Evolutionary conservation across 2,797 vertebrate genomes (phyloP).

Genomic region (Ctenochaetus hawaiiensis): DNA sequence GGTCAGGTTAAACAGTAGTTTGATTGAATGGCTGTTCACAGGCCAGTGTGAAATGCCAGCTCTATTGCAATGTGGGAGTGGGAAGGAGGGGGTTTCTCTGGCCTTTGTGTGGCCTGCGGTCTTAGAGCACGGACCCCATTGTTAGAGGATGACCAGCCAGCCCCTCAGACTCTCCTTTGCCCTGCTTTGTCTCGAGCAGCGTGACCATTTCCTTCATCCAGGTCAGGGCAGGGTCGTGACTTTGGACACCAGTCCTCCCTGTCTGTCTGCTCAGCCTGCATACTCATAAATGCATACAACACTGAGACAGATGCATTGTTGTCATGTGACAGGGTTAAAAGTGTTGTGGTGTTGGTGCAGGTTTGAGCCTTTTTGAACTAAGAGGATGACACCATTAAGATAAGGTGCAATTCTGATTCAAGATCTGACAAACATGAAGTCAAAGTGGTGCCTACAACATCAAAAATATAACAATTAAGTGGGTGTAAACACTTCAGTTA

Average conservation of each 20-base stretch:
- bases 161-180: conserved; percentile 86
- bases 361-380: neutral
- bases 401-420: conserved; percentile 12
- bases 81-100: conserved; percentile 76
- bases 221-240: conserved; percentile 90
- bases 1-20: conserved; percentile 89
- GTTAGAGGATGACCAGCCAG: conserved; percentile 81
- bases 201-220: conserved; percentile 87
- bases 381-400: neutral
- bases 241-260: conserved; percentile 84
- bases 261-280: conserved; percentile 73
- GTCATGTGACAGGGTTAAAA: conserved; percentile 26
- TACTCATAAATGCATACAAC: conserved; percentile 67
- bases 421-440: neutral
- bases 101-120: conserved; percentile 85
- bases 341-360: neutral
- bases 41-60: conserved; percentile 88
- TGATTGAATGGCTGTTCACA: conserved; percentile 89
- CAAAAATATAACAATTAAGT: neutral
- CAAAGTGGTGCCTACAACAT: neutral
- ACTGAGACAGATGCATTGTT: conserved; percentile 43
- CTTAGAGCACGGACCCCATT: conserved; percentile 84
- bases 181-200: conserved; percentile 87
- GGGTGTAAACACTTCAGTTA: neutral
- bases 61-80: conserved; percentile 85